A percentile compares a stretch with the other conserved stretches of the same genome.
phyloP scores from a whole-genome alignment of 1,140 invertebrate species.

The Meloidogyne chitwoodi region DNA sequence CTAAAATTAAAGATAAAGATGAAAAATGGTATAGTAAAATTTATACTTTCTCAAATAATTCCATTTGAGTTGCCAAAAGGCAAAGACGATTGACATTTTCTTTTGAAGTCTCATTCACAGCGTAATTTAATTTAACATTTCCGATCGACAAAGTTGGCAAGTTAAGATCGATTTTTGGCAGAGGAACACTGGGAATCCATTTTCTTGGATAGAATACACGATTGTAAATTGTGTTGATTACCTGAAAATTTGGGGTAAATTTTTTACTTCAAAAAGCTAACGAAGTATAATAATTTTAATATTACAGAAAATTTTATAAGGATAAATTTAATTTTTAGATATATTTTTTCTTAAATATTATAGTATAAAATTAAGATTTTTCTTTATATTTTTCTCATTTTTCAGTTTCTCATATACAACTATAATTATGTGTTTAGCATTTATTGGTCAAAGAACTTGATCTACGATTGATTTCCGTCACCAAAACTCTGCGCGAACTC shows the following conservation, averaged over 20 bases:
- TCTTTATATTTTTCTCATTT: too few species aligned
- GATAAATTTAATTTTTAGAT: too few species aligned
- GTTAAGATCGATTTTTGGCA: background rate
- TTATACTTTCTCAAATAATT: conserved; percentile 67
- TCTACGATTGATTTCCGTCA: background rate
- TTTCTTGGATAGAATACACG: background rate
- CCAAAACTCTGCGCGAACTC: background rate
- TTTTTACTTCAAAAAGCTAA: background rate
- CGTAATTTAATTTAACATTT: background rate
- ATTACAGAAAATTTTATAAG: too few species aligned
- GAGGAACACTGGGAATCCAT: conserved; percentile 13
- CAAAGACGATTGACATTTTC: background rate
- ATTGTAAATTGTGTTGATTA: conserved; percentile 3
- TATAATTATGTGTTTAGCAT: background rate
- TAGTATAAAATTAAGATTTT: too few species aligned
- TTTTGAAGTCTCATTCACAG: background rate
- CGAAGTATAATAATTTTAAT: too few species aligned
- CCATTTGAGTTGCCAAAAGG: conserved; percentile 69
- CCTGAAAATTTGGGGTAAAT: background rate
- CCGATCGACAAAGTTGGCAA: background rate
- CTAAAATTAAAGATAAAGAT: background rate
- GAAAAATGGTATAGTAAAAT: background rate
- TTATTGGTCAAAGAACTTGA: background rate
- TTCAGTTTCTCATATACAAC: background rate
- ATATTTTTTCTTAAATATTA: too few species aligned